Conservation (phyloP, 2,797 vertebrate species). For the Apodemus agrarius region DNA sequence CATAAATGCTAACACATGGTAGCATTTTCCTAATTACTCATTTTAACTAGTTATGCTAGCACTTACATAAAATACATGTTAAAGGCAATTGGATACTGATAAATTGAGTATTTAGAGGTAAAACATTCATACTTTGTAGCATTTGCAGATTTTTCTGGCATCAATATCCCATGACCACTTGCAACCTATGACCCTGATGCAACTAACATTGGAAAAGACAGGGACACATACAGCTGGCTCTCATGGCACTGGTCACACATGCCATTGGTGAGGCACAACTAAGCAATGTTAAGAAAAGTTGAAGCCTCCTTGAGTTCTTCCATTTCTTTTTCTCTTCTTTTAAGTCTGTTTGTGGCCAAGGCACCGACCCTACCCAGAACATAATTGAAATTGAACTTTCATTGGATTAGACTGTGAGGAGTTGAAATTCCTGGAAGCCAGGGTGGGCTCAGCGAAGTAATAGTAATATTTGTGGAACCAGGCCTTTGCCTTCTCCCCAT, state of each 20-base stretch:
- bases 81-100: not conserved
- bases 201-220: not conserved
- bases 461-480: not conserved
- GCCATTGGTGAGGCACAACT: no score
- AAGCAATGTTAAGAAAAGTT: not conserved
- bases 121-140: not conserved
- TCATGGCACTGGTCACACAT: rapidly evolving
- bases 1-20: not conserved
- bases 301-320: not conserved
- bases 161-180: not conserved
- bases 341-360: not conserved
- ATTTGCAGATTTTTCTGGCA: not conserved
- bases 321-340: not conserved
- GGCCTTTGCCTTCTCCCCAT: not conserved
- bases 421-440: not conserved
- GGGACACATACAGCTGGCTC: not conserved
- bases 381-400: slow-evolving; percentile 30
- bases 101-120: not conserved
- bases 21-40: not conserved
- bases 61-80: not conserved
- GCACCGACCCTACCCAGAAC: not conserved
- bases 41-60: slow-evolving; percentile 18
- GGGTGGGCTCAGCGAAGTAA: not conserved
- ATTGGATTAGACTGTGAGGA: not conserved
- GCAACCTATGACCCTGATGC: not conserved